These are phyloP conservation scores for Triplophysa yarkandensis DNA, from an alignment of 2,797 vertebrate species.

Conservation along the genomic window DNA sequence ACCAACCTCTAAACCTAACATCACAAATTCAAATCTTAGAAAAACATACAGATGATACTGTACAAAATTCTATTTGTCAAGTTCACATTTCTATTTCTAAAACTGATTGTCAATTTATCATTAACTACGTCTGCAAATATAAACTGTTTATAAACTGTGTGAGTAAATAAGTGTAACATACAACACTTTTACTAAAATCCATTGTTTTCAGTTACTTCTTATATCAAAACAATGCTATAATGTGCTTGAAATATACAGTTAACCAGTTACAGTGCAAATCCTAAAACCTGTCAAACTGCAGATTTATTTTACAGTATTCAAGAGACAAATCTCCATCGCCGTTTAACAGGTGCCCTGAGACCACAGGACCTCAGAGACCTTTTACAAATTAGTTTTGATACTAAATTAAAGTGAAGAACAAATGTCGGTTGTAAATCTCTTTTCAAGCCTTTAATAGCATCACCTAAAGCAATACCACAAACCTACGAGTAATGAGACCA, in stretches of 20 bases:
- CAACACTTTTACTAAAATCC: too few species aligned
- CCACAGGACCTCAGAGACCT: conserved; percentile 22
- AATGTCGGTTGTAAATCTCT: conserved; percentile 33
- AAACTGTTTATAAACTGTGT: too few species aligned
- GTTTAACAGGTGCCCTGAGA: conserved; percentile 29
- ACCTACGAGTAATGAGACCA: conserved; percentile 23
- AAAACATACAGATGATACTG: too few species aligned
- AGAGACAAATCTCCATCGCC: conserved; percentile 39
- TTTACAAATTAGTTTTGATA: conserved; percentile 32
- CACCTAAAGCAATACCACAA: conserved; percentile 43
- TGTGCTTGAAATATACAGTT: conserved; percentile 14
- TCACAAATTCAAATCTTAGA: too few species aligned
- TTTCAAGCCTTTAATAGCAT: conserved; percentile 19
- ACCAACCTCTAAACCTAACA: too few species aligned
- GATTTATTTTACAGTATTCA: conserved; percentile 13
- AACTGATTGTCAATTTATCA: too few species aligned
- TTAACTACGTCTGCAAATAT: too few species aligned
- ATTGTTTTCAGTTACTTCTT: neutral
- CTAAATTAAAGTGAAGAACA: conserved; percentile 44
- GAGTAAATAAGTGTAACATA: neutral
- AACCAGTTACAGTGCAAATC: neutral
- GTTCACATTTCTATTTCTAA: too few species aligned
- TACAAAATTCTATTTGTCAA: too few species aligned
- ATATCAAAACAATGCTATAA: neutral
- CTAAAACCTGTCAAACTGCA: conserved; percentile 3